phyloP scores from a whole-genome alignment of 2,888 invertebrate genomes.

The Elaeidobius kamerunicus region DNA sequence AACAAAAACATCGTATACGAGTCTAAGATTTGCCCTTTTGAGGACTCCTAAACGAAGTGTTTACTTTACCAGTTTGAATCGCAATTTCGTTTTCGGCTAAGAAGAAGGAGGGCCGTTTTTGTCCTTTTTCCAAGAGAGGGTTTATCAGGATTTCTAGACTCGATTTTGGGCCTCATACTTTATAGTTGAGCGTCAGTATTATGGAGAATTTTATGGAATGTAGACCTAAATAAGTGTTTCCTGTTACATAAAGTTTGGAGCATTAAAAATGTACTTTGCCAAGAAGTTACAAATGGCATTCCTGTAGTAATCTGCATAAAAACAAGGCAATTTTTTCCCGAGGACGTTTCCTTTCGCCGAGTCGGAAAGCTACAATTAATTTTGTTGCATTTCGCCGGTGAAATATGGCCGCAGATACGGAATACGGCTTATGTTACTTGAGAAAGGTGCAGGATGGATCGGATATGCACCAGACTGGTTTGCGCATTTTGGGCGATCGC shows the following conservation, averaged over 20 bases:
- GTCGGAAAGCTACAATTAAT: slow-evolving; percentile 21
- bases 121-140: slow-evolving; percentile 21
- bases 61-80: slow-evolving; percentile 31
- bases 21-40: slow-evolving; percentile 22
- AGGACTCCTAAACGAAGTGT: slow-evolving; percentile 30
- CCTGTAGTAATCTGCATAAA: slow-evolving; percentile 13
- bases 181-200: not conserved
- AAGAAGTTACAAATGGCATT: slow-evolving; percentile 17
- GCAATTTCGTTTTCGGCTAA: slow-evolving; percentile 30
- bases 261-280: too few relatives aligned
- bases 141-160: slow-evolving; percentile 22
- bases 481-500: too few relatives aligned
- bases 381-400: slow-evolving; percentile 21
- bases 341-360: slow-evolving; percentile 23
- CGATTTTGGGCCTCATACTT: slow-evolving; percentile 5
- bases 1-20: slow-evolving; percentile 23
- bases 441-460: slow-evolving; percentile 17
- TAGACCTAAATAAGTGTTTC: too few relatives aligned
- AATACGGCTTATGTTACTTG: slow-evolving; percentile 15
- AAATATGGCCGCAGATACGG: slow-evolving; percentile 19
- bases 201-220: too few relatives aligned
- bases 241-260: too few relatives aligned
- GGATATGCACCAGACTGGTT: too few relatives aligned
- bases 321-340: slow-evolving; percentile 19
- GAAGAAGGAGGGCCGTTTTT: slow-evolving; percentile 20